phyloP scores from a whole-genome alignment of 2,113 vertebrate species.

The Dromaius novaehollandiae region DNA sequence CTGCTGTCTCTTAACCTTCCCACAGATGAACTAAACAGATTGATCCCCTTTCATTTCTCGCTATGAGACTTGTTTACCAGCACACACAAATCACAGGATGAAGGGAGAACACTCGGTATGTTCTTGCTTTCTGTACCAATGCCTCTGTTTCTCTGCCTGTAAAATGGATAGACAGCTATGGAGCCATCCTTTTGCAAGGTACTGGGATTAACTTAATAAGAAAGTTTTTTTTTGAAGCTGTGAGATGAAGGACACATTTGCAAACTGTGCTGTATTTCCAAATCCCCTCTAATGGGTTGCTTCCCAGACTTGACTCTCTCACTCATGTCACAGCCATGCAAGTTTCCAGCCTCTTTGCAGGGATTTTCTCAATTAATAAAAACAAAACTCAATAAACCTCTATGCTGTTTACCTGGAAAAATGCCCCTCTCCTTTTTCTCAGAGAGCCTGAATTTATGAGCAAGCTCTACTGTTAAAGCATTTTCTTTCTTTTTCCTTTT shows the following conservation, averaged over 20 bases:
- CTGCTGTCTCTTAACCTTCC: neutral
- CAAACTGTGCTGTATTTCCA: neutral
- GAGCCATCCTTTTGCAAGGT: neutral
- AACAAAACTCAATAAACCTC: neutral
- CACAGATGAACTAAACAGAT: neutral
- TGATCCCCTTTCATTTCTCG: neutral
- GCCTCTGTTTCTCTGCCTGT: neutral
- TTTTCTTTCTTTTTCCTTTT: neutral
- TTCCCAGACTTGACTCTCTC: neutral
- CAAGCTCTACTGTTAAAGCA: neutral
- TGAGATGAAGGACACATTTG: neutral
- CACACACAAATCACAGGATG: neutral
- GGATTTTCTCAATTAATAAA: neutral
- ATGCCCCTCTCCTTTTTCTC: neutral
- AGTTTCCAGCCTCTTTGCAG: neutral
- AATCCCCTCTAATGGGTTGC: neutral
- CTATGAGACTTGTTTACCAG: neutral
- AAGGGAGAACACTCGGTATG: neutral
- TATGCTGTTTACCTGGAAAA: neutral
- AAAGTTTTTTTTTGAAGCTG: neutral
- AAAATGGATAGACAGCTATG: neutral
- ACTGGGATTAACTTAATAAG: neutral
- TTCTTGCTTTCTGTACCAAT: neutral
- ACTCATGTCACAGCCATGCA: fast-evolving
- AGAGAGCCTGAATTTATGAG: neutral